These are phyloP conservation scores for Otolemur garnettii DNA, from an alignment of 2,113 vertebrate genomes.

Conservation along the genomic window DNA sequence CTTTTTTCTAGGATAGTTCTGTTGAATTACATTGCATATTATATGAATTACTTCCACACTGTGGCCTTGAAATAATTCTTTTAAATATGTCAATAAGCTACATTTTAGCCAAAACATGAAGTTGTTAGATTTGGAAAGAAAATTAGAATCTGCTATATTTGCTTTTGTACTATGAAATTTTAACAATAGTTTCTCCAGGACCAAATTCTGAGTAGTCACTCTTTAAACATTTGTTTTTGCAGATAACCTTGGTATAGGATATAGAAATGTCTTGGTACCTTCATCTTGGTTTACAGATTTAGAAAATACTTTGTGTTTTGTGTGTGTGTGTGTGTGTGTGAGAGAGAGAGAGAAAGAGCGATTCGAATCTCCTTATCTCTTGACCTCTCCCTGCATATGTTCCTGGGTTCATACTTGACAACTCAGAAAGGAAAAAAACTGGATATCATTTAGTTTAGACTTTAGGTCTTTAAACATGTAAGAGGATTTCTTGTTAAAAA, in stretches of 20 bases:
- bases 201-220: constrained; percentile 47
- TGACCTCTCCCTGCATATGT: constrained; percentile 1
- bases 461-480: constrained; percentile 51
- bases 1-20: constrained; percentile 55
- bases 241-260: background rate
- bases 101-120: background rate
- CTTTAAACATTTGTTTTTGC: constrained; percentile 35
- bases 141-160: constrained; percentile 42
- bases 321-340: background rate
- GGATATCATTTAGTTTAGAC: constrained; percentile 61
- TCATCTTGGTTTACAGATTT: constrained; percentile 24
- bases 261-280: constrained; percentile 8
- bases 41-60: constrained; percentile 47
- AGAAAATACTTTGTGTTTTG: background rate
- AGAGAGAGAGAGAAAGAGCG: background rate
- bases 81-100: constrained; percentile 38
- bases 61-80: background rate
- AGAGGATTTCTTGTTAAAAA: constrained; percentile 63
- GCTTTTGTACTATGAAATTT: constrained; percentile 43
- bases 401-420: constrained; percentile 64
- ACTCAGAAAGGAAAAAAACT: constrained; percentile 30
- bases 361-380: background rate
- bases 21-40: constrained; percentile 16
- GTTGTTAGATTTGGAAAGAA: constrained; percentile 50
- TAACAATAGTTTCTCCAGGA: constrained; percentile 47